Conservation (phyloP, 64 coral and sea anemone species). For the Pocillopora damicornis region DNA sequence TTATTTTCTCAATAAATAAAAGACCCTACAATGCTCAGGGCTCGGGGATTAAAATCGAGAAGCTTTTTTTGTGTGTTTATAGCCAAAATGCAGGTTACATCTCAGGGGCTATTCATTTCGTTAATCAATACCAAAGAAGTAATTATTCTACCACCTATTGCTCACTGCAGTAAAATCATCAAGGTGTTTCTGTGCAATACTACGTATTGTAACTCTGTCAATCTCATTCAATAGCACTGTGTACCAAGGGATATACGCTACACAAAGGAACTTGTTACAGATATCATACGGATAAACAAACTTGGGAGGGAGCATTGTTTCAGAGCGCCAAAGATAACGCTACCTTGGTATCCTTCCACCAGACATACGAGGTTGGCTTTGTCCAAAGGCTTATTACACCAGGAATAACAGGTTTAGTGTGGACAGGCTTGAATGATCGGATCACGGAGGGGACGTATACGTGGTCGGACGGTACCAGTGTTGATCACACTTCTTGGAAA, state of each 20-base stretch:
- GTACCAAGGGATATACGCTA: conserved; percentile 35
- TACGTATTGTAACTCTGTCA: neutral
- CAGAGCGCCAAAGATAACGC: conserved; percentile 51
- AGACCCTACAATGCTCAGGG: too few species aligned
- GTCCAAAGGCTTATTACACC: conserved; percentile 6
- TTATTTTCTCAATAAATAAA: neutral
- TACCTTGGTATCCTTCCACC: conserved; percentile 55
- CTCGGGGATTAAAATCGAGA: too few species aligned
- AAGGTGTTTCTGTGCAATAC: too few species aligned
- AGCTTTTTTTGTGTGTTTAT: too few species aligned
- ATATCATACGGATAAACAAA: conserved; percentile 42
- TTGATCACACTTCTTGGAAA: conserved; percentile 75
- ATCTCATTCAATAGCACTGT: conserved; percentile 25
- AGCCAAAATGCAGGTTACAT: too few species aligned
- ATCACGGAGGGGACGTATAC: conserved; percentile 64
- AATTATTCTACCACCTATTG: too few species aligned
- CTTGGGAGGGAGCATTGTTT: conserved; percentile 66
- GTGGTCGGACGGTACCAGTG: conserved; percentile 63
- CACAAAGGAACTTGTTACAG: conserved; percentile 71
- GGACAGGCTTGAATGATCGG: conserved; percentile 73
- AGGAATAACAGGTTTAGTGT: conserved; percentile 20
- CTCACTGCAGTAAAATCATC: too few species aligned
- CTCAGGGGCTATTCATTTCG: too few species aligned
- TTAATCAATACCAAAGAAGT: too few species aligned
- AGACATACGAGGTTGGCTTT: conserved; percentile 30